phyloP scores from a whole-genome alignment of 1,140 invertebrate genomes.

The Steinernema feltiae region DNA sequence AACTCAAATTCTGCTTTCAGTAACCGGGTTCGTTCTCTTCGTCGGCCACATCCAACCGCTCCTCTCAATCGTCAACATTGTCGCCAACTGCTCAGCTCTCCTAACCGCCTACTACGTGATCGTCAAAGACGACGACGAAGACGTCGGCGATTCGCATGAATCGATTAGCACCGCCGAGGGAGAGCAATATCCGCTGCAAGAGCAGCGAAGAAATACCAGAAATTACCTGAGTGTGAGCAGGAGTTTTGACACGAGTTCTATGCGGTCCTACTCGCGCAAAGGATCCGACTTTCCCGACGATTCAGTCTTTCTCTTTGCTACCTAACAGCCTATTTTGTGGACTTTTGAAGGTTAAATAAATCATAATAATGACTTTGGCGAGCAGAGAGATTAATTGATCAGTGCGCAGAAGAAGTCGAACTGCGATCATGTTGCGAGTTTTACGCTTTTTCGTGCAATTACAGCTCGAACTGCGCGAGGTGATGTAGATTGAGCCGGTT shows the following conservation, averaged over 20 bases:
- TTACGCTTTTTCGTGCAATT: too few relatives aligned
- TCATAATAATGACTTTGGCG: too few relatives aligned
- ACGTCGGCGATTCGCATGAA: conserved; percentile 48
- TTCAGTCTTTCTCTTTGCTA: conserved; percentile 29
- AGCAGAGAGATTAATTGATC: neutral
- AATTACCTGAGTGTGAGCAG: conserved; percentile 40
- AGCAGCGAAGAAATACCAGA: conserved; percentile 14
- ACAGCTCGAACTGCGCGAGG: too few relatives aligned
- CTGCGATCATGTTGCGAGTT: too few relatives aligned
- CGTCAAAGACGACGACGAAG: conserved; percentile 56
- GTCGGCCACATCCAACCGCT: conserved; percentile 34
- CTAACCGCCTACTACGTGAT: conserved; percentile 58
- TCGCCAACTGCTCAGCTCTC: conserved; percentile 51
- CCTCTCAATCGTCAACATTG: conserved; percentile 46
- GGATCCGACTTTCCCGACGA: conserved; percentile 50
- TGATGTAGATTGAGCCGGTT: too few relatives aligned
- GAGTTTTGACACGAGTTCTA: conserved; percentile 51
- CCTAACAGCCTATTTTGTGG: neutral
- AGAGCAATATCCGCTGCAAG: neutral
- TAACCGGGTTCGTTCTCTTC: conserved; percentile 44
- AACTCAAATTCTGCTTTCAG: conserved; percentile 40
- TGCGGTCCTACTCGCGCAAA: conserved; percentile 48
- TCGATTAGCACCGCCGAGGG: conserved; percentile 35
- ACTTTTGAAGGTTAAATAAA: neutral
- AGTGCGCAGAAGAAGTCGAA: too few relatives aligned